Percentiles rank a stretch among this genome's conserved stretches.
These are phyloP conservation scores for Sturnira hondurensis DNA, from an alignment of 2,113 vertebrate species.

Conservation along the genomic window DNA sequence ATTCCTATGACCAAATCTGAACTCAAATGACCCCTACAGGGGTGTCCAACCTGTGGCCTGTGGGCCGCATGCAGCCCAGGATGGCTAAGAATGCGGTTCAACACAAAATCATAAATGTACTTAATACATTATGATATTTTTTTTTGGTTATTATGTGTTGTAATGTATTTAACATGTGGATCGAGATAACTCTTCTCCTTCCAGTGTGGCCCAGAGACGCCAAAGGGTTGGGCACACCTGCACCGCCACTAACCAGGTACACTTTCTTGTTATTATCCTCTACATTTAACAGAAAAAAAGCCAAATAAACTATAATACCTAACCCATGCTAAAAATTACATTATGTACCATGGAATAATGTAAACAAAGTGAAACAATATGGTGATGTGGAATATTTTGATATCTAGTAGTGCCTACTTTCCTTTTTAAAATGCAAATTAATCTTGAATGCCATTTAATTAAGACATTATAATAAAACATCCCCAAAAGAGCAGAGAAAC, in stretches of 20 bases:
- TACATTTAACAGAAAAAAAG: slow-evolving; percentile 42
- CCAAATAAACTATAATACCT: background rate
- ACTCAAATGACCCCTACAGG: slow-evolving; percentile 58
- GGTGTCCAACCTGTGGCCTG: too few species aligned
- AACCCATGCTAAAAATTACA: slow-evolving; percentile 41
- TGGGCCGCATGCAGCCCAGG: too few species aligned
- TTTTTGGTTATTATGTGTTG: too few species aligned
- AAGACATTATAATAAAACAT: slow-evolving; percentile 56
- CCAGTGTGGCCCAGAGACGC: too few species aligned
- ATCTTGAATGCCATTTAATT: slow-evolving; percentile 45
- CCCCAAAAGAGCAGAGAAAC: slow-evolving; percentile 24
- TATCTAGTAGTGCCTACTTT: background rate
- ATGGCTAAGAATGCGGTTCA: too few species aligned
- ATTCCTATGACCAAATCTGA: slow-evolving; percentile 59
- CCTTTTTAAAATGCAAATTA: slow-evolving; percentile 55
- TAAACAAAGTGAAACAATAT: slow-evolving; percentile 5
- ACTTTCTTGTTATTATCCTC: slow-evolving; percentile 36
- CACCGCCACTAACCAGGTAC: slow-evolving; percentile 32
- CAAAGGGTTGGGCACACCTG: too few species aligned
- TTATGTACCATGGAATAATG: background rate
- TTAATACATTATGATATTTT: too few species aligned
- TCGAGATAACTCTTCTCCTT: too few species aligned
- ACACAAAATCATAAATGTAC: too few species aligned
- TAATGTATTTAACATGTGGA: too few species aligned
- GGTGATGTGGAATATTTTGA: background rate